Percentiles rank a stretch among this genome's conserved stretches.
Conservation (phyloP, 2,113 vertebrate species). For the Pollachius pollachius region DNA sequence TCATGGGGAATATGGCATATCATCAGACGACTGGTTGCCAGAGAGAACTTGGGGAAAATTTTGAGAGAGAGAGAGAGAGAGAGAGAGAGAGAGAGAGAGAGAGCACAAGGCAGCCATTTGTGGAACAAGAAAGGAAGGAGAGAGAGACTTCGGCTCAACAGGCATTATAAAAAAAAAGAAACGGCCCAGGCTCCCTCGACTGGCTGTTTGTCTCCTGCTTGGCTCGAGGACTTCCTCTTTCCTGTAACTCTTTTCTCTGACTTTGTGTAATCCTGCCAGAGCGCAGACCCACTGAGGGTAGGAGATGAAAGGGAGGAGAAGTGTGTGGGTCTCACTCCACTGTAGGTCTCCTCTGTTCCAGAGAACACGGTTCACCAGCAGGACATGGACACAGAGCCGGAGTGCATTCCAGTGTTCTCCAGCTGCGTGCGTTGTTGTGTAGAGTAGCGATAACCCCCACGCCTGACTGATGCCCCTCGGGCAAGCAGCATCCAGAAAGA, state of each 20-base stretch:
- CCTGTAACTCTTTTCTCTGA: constrained; percentile 13
- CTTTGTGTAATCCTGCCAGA: background rate
- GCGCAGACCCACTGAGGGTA: background rate
- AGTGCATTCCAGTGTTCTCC: background rate
- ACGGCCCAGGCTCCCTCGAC: background rate
- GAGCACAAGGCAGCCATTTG: background rate
- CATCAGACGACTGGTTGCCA: constrained; percentile 36
- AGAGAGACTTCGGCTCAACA: background rate
- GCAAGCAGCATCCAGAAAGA: background rate
- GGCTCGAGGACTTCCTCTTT: constrained; percentile 6
- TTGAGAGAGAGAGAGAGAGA: background rate
- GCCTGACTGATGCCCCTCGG: background rate
- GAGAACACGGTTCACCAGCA: background rate
- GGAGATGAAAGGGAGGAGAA: constrained; percentile 26
- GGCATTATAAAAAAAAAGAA: background rate
- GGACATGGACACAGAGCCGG: background rate
- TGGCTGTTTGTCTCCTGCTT: constrained; percentile 6
- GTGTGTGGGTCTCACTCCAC: background rate
- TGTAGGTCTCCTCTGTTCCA: background rate
- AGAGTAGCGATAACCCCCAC: background rate
- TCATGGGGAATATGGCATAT: constrained; percentile 25
- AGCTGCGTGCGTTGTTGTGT: background rate
- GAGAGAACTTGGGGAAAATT: background rate
- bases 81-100: background rate
- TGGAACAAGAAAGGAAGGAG: background rate